Evolutionary conservation across 2,888 invertebrate species (phyloP).

Genomic region (Ligdia adustata): DNA sequence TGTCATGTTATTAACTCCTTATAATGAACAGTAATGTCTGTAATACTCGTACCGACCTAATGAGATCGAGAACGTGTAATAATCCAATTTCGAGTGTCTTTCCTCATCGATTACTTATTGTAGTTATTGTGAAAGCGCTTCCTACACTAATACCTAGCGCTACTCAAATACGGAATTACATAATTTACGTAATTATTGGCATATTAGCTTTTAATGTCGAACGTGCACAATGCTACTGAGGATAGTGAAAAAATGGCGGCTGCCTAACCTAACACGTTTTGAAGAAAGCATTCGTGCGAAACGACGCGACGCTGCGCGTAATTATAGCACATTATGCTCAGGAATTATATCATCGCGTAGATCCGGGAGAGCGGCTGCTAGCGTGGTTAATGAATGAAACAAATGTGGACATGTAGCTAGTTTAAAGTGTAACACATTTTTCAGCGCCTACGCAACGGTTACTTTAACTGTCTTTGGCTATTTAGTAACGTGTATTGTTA

Average conservation of each 20-base stretch:
- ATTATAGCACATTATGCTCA: conserved; percentile 27
- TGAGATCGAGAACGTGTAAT: conserved; percentile 5
- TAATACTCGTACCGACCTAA: no score
- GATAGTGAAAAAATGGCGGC: conserved; percentile 25
- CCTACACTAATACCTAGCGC: conserved; percentile 33
- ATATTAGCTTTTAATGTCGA: conserved; percentile 30
- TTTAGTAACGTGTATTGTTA: background rate
- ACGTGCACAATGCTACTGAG: conserved; percentile 19
- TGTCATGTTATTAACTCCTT: no score
- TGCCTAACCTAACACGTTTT: conserved; percentile 24
- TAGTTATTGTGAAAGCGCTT: conserved; percentile 28
- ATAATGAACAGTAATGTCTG: no score
- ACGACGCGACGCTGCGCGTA: conserved; percentile 43
- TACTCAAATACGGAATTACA: conserved; percentile 41
- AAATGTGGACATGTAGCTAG: conserved; percentile 16
- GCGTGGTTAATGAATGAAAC: conserved; percentile 27
- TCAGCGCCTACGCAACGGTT: conserved; percentile 4
- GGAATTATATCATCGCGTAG: conserved; percentile 34
- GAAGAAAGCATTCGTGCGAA: conserved; percentile 50
- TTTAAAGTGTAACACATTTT: conserved; percentile 11
- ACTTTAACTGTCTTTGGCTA: background rate
- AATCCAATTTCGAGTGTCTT: conserved; percentile 29
- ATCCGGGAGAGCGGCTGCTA: conserved; percentile 50
- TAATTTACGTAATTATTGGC: conserved; percentile 47
- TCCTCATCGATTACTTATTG: conserved; percentile 23